These are phyloP conservation scores for Desoria tigrina DNA, from an alignment of 2,888 invertebrate genomes.

Conservation along the genomic window DNA sequence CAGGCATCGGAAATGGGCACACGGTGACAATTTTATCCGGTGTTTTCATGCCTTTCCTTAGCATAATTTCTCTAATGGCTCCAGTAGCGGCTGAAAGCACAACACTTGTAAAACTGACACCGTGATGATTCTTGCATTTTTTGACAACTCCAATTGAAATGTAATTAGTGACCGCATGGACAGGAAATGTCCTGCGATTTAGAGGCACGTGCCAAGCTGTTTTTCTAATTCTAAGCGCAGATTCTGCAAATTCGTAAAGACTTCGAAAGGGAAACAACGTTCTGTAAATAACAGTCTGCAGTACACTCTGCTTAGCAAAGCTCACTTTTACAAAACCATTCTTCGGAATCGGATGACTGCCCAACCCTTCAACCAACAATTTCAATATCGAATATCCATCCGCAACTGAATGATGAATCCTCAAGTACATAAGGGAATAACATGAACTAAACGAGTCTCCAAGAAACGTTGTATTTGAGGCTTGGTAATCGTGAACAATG, in stretches of 20 bases:
- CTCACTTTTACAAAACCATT: neutral
- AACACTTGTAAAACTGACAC: slow-evolving; percentile 3
- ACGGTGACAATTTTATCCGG: slow-evolving; percentile 29
- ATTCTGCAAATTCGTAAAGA: slow-evolving; percentile 4
- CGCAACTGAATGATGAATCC: slow-evolving; percentile 22
- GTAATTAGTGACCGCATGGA: neutral
- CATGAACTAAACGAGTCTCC: neutral
- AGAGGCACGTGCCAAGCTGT: neutral
- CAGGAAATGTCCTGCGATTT: neutral
- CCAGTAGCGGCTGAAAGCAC: neutral
- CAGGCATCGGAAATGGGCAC: slow-evolving; percentile 28
- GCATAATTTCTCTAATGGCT: neutral
- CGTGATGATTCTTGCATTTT: neutral
- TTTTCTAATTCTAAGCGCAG: neutral
- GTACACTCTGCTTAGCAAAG: neutral
- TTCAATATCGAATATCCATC: slow-evolving; percentile 30
- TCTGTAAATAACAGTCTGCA: neutral
- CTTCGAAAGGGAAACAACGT: neutral
- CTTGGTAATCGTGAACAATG: neutral
- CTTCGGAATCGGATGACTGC: neutral
- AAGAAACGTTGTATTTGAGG: neutral
- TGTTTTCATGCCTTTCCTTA: neutral
- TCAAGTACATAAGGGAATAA: neutral
- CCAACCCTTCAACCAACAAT: slow-evolving; percentile 23
- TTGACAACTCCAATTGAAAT: neutral